A percentile compares a stretch with the other conserved stretches of the same genome.
These are phyloP conservation scores for Drosophila parabipectinata DNA, from an alignment of 1,140 invertebrate genomes.

Conservation along the genomic window DNA sequence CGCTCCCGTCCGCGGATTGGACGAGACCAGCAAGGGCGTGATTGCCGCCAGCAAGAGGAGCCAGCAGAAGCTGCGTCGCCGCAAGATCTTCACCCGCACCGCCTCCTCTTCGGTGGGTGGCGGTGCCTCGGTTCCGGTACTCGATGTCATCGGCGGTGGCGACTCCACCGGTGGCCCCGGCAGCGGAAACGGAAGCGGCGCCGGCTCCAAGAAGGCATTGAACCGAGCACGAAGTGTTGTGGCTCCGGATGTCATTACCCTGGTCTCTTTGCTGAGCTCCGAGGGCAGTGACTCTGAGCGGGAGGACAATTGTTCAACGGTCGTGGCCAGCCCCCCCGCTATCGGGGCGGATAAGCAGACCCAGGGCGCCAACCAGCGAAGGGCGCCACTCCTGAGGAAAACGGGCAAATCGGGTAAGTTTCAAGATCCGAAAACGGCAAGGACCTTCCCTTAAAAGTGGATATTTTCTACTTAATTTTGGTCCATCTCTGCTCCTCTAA, in stretches of 20 bases:
- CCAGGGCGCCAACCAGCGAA: conserved; percentile 29
- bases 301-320: conserved; percentile 61
- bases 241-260: conserved; percentile 76
- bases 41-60: conserved; percentile 64
- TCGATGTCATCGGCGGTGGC: conserved; percentile 26
- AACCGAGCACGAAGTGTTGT: conserved; percentile 68
- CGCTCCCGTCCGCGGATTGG: conserved; percentile 77
- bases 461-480: neutral
- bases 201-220: conserved; percentile 53
- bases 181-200: conserved; percentile 6
- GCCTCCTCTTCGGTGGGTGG: conserved; percentile 41
- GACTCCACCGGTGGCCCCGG: conserved; percentile 4
- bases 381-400: conserved; percentile 74
- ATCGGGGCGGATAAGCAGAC: conserved; percentile 30
- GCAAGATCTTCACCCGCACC: conserved; percentile 70
- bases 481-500: neutral
- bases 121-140: neutral
- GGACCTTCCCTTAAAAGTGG: neutral
- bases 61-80: conserved; percentile 73
- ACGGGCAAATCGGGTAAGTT: conserved; percentile 83
- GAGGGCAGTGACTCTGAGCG: conserved; percentile 83
- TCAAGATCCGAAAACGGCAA: neutral
- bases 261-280: conserved; percentile 81
- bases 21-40: conserved; percentile 70
- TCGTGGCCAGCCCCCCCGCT: conserved; percentile 19